Evolutionary conservation across 2,113 vertebrate genomes (phyloP), one percentile per base, ranked within the genome.

Genomic region (Odocoileus virginianus): DNA sequence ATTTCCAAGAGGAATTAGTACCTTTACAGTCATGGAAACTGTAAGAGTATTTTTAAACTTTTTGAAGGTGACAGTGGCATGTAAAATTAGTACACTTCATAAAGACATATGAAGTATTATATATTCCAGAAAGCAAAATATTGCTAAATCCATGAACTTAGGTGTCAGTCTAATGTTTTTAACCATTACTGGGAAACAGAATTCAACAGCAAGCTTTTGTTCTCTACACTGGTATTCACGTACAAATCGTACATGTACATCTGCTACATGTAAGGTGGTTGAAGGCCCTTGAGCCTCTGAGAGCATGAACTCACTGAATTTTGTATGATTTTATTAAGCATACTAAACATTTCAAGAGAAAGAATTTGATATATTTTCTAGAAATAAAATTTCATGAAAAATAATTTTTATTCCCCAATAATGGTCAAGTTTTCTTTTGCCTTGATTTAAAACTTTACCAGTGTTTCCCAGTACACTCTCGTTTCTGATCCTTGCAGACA

Each of bases 321-420:
- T 83, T 30, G 14, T n/a, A 13, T 86, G 52, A 91, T 92, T 88
- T 88, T 40, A 92, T 47, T 55, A 83, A 45, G 5, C 74, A 2
- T 33, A 36, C 25, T 58, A 78, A 91, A 83, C 3, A 43, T 45
- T 67, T 91, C 30, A 91, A 17, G 58, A 57, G 33, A 61, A 52
- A 12, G 25, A 60, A 23, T 93, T 95, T 86, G 86, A 55, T 83
- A 28, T 91, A 93, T 78, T 81, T 95, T 47, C 17, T 85, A 89
- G 30, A 95, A 91, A 93, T 74, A 84, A 96, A 78, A 54, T 33
- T 58, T 64, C 76, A 92, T 14, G 94, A 79, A 83, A 78, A 79
- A 79, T 50, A 83, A 28, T 28, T 86, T 96, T 87, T 90, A 97
- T 87, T 84, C 61, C 61, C 36, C 11, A 71, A 36, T 33, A 89